Evolutionary conservation across 1,140 invertebrate genomes (phyloP), one percentile per base, ranked within the genome.

Genomic region (Leptopilina clavipes): DNA sequence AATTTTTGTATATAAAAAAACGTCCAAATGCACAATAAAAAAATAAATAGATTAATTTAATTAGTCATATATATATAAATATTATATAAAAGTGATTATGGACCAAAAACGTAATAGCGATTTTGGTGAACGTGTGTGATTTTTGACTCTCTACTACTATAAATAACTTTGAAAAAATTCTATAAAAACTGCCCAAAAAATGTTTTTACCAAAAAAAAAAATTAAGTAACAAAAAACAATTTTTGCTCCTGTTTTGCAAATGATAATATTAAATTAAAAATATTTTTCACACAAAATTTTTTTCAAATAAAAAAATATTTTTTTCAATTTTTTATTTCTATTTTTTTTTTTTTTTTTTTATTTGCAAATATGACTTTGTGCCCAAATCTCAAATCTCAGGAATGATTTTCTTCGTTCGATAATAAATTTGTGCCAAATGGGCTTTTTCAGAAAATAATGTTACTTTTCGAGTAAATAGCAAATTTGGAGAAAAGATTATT

Each of bases 1-100:
- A 14, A 44, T 59, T 59, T n/a, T 72, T 77, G 76, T 77, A 77
- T 40, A 77, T 76, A 73, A 22, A 40, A 37, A 73, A 59, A 22
- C 71, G 71, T 77, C 76, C 45, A 77, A 70, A 45, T 73, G 76
- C 71, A 77, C 72, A 77, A 73, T 44, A 73, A 65, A 10, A 65
- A 9, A 22, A 59, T 10, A 59, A 9, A 22, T 65, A 65, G 11
- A 31, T 31, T 65, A n/a, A 65, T 31, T 37, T 31, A 65, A 5
- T 65, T 37, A 65, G 59, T 65, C 59, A n/a, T n/a, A n/a, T n/a
- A n/a, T n/a, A n/a, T n/a, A n/a, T n/a, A n/a, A n/a, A n/a, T n/a
- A n/a, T n/a, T n/a, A n/a, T n/a, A n/a, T 12, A 65, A 40, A 37
- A 37, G 25, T 37, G 19, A 31, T 65, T 25, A 65, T n/a, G 59